Evolutionary conservation across 2,113 vertebrate species (phyloP).

Genomic region (Urocitellus parryii): DNA sequence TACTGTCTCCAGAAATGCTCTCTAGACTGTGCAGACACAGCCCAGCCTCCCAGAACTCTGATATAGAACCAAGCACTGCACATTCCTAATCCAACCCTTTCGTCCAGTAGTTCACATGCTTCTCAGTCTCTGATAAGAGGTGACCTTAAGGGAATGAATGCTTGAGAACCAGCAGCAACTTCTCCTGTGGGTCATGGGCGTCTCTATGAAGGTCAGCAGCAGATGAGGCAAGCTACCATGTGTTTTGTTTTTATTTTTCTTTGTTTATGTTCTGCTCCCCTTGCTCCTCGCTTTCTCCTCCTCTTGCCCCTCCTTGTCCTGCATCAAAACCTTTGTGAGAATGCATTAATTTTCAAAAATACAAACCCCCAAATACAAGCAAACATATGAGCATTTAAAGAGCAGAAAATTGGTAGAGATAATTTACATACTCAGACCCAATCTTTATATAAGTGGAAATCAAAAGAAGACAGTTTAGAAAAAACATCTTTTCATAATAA

Average conservation of each 20-base stretch:
- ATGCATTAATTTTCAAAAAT: background rate
- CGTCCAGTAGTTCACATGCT: background rate
- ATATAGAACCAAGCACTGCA: background rate
- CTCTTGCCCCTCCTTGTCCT: background rate
- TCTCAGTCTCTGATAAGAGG: background rate
- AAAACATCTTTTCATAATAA: background rate
- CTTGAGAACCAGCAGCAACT: background rate
- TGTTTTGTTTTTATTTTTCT: background rate
- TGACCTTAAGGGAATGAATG: background rate
- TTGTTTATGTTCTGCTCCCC: background rate
- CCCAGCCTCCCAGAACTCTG: background rate
- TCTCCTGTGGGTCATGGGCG: accelerated
- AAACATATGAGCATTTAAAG: background rate
- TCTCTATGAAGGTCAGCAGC: background rate
- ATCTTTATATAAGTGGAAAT: background rate
- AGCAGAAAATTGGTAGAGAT: background rate
- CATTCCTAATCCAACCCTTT: background rate
- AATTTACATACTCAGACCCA: background rate
- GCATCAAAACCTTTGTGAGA: background rate
- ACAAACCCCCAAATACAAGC: background rate
- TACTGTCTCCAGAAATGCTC: background rate
- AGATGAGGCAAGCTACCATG: background rate
- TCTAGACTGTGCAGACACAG: background rate
- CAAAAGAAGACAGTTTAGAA: background rate
- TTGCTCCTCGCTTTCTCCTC: no score